Evolutionary conservation across 2,797 vertebrate genomes (phyloP), one percentile per base, ranked within the genome.

Genomic region (Periparus ater): DNA sequence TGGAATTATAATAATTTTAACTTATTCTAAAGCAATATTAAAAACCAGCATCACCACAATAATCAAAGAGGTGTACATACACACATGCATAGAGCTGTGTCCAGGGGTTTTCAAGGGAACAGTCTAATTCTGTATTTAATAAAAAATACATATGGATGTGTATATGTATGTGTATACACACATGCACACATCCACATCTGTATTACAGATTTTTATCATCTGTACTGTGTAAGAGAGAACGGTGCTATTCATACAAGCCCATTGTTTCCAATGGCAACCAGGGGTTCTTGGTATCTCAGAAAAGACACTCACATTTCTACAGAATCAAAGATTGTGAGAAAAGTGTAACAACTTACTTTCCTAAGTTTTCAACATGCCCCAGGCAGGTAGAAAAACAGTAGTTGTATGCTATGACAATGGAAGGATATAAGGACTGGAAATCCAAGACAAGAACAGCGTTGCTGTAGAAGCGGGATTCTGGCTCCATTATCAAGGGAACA

Each of bases 301-400:
- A 51, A 85, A 72, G 40, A 88, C 22, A 32, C 11, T 70, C 6
- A 72, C 68, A 30, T 34, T 45, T 48, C 60, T 36, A 40, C 0
- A 0, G 32, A 74, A 87, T 66, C 29, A 45, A 82, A 82, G 48
- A 63, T 20, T 44, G 65, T 53, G 68, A 63, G 55, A 44, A 63
- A 91, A 95, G 73, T 92, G 12, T 48, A 81, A 55, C 63, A 47
- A 96, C 99, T 99, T 98, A 99, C 99, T 98, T 99, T 97, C 99
- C 99, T 91, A 99, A 97, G 96, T 98, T 98, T 95, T 99, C 99
- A 80, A 99, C 97, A 8, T 99, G 98, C 72, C 99, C 99, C 48
- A 99, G 98, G 97, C 99, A 99, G 79, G 99, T 99, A 91, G 99
- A 99, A 98, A 96, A 99, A 95, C 99, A 99, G 98, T 99, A 99